A percentile compares a stretch with the other conserved stretches of the same genome.
Conservation (phyloP, 1,140 invertebrate genomes). For the Euglossa dilemma region DNA sequence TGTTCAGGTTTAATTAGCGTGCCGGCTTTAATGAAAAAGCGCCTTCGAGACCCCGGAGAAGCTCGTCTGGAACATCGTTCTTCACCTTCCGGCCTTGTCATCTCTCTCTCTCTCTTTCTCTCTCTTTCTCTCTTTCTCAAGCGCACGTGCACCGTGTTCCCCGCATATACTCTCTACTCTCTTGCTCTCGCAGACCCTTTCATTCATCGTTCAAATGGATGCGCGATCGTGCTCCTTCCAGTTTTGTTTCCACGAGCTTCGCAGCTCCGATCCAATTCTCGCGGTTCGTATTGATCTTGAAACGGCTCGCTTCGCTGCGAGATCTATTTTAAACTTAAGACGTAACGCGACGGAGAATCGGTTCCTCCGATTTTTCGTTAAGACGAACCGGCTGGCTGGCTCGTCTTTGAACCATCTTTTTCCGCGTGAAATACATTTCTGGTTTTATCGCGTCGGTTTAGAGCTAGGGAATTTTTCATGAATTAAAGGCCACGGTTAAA, state of each 20-base stretch:
- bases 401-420: too few species aligned
- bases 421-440: too few species aligned
- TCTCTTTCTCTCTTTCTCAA: too few species aligned
- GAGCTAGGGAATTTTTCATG: too few species aligned
- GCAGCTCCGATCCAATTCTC: neutral
- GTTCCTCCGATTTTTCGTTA: too few species aligned
- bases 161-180: conserved; percentile 15
- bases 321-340: too few species aligned
- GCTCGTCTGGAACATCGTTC: conserved; percentile 48
- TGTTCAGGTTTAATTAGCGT: conserved; percentile 30
- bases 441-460: too few species aligned
- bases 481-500: too few species aligned
- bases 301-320: neutral
- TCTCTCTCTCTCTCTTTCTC: conserved; percentile 23
- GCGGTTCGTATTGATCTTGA: neutral
- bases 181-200: neutral
- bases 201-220: conserved; percentile 15
- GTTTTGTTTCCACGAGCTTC: neutral
- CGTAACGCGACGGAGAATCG: neutral
- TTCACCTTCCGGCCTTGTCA: conserved; percentile 43
- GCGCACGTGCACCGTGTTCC: conserved; percentile 9
- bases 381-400: too few species aligned
- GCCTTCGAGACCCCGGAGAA: conserved; percentile 10
- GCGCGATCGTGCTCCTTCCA: neutral
- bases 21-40: conserved; percentile 19